These are phyloP conservation scores for Strongylocentrotus purpuratus DNA, from an alignment of 35 echinoderm and acorn worm species.

Conservation along the genomic window DNA sequence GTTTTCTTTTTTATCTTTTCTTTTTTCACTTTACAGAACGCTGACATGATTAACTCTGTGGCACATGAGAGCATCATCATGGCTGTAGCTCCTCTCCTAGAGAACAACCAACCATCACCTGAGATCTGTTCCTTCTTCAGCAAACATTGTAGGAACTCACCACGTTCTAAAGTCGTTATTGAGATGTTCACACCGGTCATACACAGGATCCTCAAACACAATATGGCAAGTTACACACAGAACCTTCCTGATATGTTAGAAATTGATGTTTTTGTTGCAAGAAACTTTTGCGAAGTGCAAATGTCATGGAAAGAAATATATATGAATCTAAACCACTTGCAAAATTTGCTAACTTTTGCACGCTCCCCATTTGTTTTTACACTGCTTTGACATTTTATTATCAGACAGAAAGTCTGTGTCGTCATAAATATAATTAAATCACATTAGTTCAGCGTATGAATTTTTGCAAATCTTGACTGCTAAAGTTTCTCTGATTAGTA, in stretches of 20 bases:
- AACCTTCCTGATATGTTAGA: too few relatives aligned
- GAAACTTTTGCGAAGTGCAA: too few relatives aligned
- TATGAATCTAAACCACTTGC: too few relatives aligned
- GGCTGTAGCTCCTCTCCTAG: conserved; percentile 89
- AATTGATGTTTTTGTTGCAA: too few relatives aligned
- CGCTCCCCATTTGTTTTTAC: too few relatives aligned
- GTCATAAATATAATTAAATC: too few relatives aligned
- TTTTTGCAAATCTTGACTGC: too few relatives aligned
- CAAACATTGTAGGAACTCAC: conserved; percentile 98
- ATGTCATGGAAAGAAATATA: too few relatives aligned
- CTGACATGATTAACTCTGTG: conserved; percentile 85
- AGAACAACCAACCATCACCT: conserved; percentile 93
- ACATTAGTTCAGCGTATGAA: too few relatives aligned
- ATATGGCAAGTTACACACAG: conserved; percentile 72
- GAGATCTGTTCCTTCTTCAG: conserved; percentile 99
- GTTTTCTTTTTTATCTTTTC: neutral
- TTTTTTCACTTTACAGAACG: conserved; percentile 70
- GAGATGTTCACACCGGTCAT: conserved; percentile 98
- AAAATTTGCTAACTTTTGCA: neutral
- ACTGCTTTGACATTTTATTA: too few relatives aligned
- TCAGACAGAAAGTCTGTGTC: too few relatives aligned
- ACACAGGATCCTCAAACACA: conserved; percentile 96
- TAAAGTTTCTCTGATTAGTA: too few relatives aligned
- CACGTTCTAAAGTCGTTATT: conserved; percentile 86
- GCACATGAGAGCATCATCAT: conserved; percentile 94